Percentiles rank a stretch among this genome's conserved stretches.
Evolutionary conservation across 1,140 invertebrate genomes (phyloP).

Genomic region (Pemphigus obesinymphae): DNA sequence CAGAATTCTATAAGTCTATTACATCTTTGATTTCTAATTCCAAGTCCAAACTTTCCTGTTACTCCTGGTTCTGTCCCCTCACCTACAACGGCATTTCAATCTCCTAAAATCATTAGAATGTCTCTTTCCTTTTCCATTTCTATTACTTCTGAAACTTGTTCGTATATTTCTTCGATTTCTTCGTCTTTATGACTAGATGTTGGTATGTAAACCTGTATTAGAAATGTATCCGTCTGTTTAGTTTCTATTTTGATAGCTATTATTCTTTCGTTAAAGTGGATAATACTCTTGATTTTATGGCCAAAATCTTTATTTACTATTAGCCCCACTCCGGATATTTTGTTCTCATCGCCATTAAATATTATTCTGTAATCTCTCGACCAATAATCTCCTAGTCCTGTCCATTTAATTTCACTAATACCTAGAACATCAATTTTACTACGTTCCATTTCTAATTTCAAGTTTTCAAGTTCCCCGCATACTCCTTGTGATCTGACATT

Average conservation of each 20-base stretch:
- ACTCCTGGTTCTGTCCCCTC: not conserved
- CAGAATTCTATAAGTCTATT: constrained; percentile 31
- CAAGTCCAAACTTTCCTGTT: constrained; percentile 30
- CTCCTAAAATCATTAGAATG: constrained; percentile 35
- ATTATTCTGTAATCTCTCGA: not conserved
- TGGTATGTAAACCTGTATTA: constrained; percentile 41
- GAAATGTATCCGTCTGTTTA: too few relatives aligned
- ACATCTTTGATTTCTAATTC: constrained; percentile 38
- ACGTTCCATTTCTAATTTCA: too few relatives aligned
- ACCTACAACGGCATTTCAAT: constrained; percentile 40
- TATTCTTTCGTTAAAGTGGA: not conserved
- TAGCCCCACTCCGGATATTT: too few relatives aligned
- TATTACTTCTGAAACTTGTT: too few relatives aligned
- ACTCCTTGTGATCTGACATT: too few relatives aligned
- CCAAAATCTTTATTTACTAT: too few relatives aligned
- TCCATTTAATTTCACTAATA: not conserved
- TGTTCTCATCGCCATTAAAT: too few relatives aligned
- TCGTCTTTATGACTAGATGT: not conserved
- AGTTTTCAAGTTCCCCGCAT: too few relatives aligned
- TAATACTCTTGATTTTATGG: not conserved
- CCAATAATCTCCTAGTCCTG: not conserved
- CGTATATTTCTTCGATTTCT: too few relatives aligned
- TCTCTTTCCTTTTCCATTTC: not conserved
- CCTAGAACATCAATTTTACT: too few relatives aligned
- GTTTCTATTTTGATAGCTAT: not conserved